phyloP scores from a whole-genome alignment of 2,113 vertebrate species.

The Noctilio leporinus region DNA sequence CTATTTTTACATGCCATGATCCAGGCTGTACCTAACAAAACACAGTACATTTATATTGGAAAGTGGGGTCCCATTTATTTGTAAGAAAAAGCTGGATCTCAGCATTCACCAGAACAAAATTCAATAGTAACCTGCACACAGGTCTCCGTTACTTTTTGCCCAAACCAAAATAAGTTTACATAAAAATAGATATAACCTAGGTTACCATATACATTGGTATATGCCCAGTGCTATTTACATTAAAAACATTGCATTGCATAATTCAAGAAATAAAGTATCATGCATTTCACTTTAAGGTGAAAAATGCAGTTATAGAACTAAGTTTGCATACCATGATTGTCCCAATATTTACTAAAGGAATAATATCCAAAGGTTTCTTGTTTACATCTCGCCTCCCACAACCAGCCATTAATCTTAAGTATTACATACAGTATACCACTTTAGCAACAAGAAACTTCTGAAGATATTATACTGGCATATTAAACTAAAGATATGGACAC shows the following conservation, averaged over 20 bases:
- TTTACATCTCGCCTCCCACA: background rate
- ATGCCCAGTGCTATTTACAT: conserved; percentile 66
- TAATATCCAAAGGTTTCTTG: conserved; percentile 52
- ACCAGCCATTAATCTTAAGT: background rate
- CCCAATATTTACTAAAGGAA: conserved; percentile 54
- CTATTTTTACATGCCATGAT: conserved; percentile 41
- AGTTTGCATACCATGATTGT: conserved; percentile 73
- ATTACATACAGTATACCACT: conserved; percentile 56
- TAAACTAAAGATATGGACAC: conserved; percentile 68
- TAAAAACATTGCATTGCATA: conserved; percentile 71
- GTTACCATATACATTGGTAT: conserved; percentile 49
- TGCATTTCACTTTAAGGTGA: conserved; percentile 75
- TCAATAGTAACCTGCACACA: conserved; percentile 37
- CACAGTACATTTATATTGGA: conserved; percentile 20
- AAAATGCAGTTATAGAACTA: conserved; percentile 64
- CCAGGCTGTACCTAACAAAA: conserved; percentile 58
- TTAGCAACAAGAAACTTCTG: conserved; percentile 66
- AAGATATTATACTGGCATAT: conserved; percentile 67
- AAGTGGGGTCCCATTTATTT: conserved; percentile 57
- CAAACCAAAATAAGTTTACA: conserved; percentile 62
- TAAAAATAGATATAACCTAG: conserved; percentile 71
- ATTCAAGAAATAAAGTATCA: conserved; percentile 76
- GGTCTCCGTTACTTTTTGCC: conserved; percentile 42
- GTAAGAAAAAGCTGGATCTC: conserved; percentile 52
- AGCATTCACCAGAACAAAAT: conserved; percentile 44